These are phyloP conservation scores for Oedothorax gibbosus DNA, from an alignment of 1,140 invertebrate species.

Conservation along the genomic window DNA sequence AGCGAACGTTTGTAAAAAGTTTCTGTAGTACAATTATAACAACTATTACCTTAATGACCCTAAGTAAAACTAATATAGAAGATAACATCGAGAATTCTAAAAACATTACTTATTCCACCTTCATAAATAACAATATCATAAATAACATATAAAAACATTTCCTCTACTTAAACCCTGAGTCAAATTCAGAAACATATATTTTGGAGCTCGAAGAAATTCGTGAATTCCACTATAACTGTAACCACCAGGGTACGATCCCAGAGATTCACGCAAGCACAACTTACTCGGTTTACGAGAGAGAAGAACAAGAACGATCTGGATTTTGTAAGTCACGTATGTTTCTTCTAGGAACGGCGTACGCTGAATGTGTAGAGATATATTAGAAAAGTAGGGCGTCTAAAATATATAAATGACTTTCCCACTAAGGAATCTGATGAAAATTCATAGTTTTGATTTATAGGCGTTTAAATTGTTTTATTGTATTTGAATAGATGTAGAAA, in stretches of 20 bases:
- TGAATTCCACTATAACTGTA: background rate
- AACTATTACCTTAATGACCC: too few relatives aligned
- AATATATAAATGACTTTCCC: too few relatives aligned
- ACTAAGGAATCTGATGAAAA: too few relatives aligned
- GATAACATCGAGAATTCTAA: too few relatives aligned
- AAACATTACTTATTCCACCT: background rate
- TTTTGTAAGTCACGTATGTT: background rate
- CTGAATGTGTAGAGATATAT: background rate
- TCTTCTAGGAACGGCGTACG: background rate
- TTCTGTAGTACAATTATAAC: too few relatives aligned
- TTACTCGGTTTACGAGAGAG: background rate
- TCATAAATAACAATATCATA: background rate
- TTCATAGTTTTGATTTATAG: too few relatives aligned
- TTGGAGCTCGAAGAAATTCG: too few relatives aligned
- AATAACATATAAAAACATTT: background rate
- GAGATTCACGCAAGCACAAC: background rate
- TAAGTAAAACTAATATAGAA: too few relatives aligned
- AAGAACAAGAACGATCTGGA: background rate
- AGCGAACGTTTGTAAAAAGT: too few relatives aligned
- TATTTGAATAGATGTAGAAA: too few relatives aligned
- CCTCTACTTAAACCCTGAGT: background rate
- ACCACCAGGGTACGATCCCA: background rate
- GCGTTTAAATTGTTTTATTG: too few relatives aligned
- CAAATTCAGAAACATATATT: background rate
- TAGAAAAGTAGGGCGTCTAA: background rate